Evolutionary conservation across 1,140 invertebrate genomes (phyloP).

Genomic region (Pectinophora gossypiella): DNA sequence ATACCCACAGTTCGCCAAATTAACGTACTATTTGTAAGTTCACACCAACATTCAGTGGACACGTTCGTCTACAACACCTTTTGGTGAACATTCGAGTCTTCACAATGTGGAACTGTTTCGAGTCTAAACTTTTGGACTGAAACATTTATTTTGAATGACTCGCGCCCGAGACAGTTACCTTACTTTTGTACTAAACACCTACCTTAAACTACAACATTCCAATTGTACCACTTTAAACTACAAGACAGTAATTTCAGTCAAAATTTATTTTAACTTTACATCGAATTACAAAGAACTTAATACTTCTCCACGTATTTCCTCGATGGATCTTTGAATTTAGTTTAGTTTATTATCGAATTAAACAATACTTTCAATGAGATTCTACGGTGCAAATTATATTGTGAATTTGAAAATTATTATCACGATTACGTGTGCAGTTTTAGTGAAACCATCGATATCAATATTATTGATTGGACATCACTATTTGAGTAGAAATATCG

Average conservation of each 20-base stretch:
- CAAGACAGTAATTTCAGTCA: conserved; percentile 71
- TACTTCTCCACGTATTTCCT: conserved; percentile 33
- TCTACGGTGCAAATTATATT: conserved; percentile 34
- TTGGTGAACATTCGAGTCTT: too few relatives aligned
- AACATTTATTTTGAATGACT: neutral
- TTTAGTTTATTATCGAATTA: too few relatives aligned
- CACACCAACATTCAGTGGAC: neutral
- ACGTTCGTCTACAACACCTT: neutral
- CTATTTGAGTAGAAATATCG: too few relatives aligned
- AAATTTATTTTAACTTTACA: conserved; percentile 68
- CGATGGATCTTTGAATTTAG: neutral
- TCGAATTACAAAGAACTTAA: conserved; percentile 44
- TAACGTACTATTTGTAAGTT: neutral
- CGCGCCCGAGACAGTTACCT: neutral
- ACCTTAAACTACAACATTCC: conserved; percentile 54
- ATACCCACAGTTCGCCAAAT: conserved; percentile 12
- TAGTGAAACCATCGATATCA: conserved; percentile 32
- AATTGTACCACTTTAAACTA: conserved; percentile 66
- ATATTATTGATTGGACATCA: conserved; percentile 10
- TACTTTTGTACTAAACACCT: conserved; percentile 69
- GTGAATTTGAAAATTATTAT: conserved; percentile 32
- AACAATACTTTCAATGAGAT: conserved; percentile 19
- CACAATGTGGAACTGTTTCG: too few relatives aligned
- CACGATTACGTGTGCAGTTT: conserved; percentile 29
- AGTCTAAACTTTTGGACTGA: too few relatives aligned